Percentiles rank a stretch among this genome's conserved stretches.
Evolutionary conservation across 2,888 invertebrate genomes (phyloP).

Genomic region (Sphinx pinastri): DNA sequence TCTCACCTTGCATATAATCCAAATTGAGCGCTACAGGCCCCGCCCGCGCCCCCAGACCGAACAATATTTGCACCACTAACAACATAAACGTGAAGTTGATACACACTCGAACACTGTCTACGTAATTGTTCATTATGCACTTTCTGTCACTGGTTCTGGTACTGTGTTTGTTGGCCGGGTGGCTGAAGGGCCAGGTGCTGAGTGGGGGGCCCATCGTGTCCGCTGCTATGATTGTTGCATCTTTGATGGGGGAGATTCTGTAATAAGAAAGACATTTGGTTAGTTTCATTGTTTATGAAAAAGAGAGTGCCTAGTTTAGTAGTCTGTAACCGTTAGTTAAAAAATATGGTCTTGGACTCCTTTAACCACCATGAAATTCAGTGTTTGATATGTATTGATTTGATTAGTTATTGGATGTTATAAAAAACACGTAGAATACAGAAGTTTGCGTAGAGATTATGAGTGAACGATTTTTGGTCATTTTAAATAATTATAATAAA

Average conservation of each 20-base stretch:
- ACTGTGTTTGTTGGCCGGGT: conserved; percentile 44
- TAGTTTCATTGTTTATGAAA: no score
- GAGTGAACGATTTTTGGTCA: no score
- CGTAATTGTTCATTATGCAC: conserved; percentile 51
- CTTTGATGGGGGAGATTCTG: conserved; percentile 49
- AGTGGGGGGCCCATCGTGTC: conserved; percentile 69
- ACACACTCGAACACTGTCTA: conserved; percentile 60
- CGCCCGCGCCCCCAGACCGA: conserved; percentile 62
- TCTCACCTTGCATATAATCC: conserved; percentile 77
- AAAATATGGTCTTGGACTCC: no score
- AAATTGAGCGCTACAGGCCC: conserved; percentile 72
- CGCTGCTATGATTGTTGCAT: conserved; percentile 58
- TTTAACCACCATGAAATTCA: no score
- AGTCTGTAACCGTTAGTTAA: no score
- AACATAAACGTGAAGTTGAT: conserved; percentile 65
- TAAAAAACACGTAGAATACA: no score
- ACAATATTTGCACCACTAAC: conserved; percentile 63
- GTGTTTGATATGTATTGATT: no score
- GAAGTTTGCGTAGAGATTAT: no score
- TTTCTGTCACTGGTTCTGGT: conserved; percentile 49
- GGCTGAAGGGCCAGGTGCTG: conserved; percentile 65
- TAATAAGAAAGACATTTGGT: conserved; percentile 49
- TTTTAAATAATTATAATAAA: no score
- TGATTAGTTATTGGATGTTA: no score
- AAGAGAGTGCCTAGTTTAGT: no score